phyloP scores from a whole-genome alignment of 2,113 vertebrate species.

The Dasyurus viverrinus region DNA sequence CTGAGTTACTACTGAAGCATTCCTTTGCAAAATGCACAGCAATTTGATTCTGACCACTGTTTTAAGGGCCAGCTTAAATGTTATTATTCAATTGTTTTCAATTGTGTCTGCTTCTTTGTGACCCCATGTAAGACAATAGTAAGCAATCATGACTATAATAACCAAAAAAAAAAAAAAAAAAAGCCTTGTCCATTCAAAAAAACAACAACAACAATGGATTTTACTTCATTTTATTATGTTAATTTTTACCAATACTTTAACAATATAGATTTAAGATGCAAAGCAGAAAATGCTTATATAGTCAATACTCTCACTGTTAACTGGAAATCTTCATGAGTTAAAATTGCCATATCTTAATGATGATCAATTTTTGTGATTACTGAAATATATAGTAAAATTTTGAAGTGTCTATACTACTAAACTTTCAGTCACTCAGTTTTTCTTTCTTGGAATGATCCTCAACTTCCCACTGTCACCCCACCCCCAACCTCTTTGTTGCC shows the following conservation, averaged over 20 bases:
- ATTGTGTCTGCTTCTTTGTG: background rate
- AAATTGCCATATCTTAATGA: background rate
- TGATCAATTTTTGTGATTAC: background rate
- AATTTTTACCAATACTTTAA: background rate
- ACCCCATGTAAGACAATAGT: background rate
- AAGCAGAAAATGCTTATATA: background rate
- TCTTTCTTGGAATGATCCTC: background rate
- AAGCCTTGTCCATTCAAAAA: background rate
- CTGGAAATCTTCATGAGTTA: background rate
- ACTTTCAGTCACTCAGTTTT: background rate
- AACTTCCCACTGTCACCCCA: background rate
- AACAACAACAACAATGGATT: background rate
- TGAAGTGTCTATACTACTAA: background rate
- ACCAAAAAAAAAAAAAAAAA: background rate
- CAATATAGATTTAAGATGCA: background rate
- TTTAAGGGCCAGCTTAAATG: background rate
- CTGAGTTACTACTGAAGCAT: background rate
- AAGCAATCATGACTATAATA: background rate
- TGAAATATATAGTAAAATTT: background rate
- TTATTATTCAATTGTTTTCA: background rate
- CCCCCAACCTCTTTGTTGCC: background rate
- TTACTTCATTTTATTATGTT: background rate
- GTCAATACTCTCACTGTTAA: background rate
- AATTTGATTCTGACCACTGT: background rate
- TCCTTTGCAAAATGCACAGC: background rate